Evolutionary conservation across 1,140 invertebrate genomes (phyloP), one percentile per base, ranked within the genome.

Genomic region (Aphelenchoides avenae): DNA sequence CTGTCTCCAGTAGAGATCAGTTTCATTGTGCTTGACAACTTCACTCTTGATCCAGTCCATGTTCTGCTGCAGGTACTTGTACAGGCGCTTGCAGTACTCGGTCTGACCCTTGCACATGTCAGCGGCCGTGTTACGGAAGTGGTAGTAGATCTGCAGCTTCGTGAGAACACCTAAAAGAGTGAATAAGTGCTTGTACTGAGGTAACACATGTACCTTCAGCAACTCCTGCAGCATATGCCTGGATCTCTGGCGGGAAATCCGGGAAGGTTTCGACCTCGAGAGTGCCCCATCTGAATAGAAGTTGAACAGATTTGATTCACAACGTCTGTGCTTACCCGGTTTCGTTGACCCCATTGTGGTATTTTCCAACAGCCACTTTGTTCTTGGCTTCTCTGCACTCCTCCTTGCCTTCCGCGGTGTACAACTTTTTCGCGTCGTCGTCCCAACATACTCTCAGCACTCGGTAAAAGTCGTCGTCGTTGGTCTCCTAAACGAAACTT

Each of bases 191-290:
- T 26, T 13, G 15, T 20, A n/a, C 13, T 11, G 18, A 26, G 24
- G 18, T 22, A 64, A 43, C 22, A 3, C 9, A 57, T 20, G 37
- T 37, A 49, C 71, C 73, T 57, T 75, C 73, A 26, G 68, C 63
- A 15, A 77, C 56, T 44, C 73, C 73, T 37, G 73, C 73, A 6
- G 74, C 74, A 52, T 68, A 75, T 5, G 73, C 73, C 54, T 75
- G 73, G 26, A 68, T 51, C 53, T 77, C 71, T 20, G 65, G 36
- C 2, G 60, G n/a, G 41, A 51, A 60, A n/a, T 50, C 46, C 7
- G 33, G 29, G 55, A 76, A 75, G 1, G 73, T 75, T 48, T 75
- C 71, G 29, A 75, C 52, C 52, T 75, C 73, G 9, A 75, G 64
- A 30, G 66, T 61, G 22, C 71, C 73, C 73, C 73, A 75, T 41